These are phyloP conservation scores for Lathamus discolor DNA, from an alignment of 2,113 vertebrate species.

Conservation along the genomic window DNA sequence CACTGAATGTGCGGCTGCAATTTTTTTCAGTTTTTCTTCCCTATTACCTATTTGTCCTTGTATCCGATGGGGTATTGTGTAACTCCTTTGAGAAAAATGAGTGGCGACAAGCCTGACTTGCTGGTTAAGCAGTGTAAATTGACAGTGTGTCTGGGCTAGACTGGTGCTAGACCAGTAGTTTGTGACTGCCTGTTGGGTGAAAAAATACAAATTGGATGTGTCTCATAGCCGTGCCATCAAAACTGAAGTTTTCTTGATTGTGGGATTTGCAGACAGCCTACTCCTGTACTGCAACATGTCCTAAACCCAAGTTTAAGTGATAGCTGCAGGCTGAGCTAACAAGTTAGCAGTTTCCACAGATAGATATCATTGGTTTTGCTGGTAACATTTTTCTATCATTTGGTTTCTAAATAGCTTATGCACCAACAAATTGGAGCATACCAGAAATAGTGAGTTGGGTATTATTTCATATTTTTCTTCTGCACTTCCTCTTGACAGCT, in stretches of 20 bases:
- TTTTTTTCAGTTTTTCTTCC: not conserved
- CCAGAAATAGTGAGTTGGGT: not conserved
- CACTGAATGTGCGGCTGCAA: not conserved
- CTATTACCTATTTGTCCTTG: slow-evolving; percentile 22
- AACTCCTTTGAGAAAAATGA: slow-evolving; percentile 16
- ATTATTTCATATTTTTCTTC: not conserved
- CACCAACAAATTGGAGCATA: not conserved
- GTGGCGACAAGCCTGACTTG: slow-evolving; percentile 46
- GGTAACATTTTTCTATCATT: not conserved
- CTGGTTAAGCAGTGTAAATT: slow-evolving; percentile 52
- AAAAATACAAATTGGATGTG: slow-evolving; percentile 36
- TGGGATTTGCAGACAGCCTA: not conserved
- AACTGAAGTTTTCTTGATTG: not conserved
- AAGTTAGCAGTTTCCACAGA: not conserved
- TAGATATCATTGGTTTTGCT: not conserved
- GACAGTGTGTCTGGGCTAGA: slow-evolving; percentile 36
- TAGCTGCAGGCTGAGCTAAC: slow-evolving; percentile 2
- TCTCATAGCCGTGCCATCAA: slow-evolving; percentile 27
- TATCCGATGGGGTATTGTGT: not conserved
- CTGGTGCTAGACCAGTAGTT: slow-evolving; percentile 17
- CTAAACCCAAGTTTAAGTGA: slow-evolving; percentile 17
- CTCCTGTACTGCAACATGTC: not conserved
- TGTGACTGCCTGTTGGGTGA: slow-evolving; percentile 32
- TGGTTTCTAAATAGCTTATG: slow-evolving; percentile 4
- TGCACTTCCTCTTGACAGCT: not conserved